A percentile compares a stretch with the other conserved stretches of the same genome.
Evolutionary conservation across 2,797 vertebrate species (phyloP).

Genomic region (Columba guinea): DNA sequence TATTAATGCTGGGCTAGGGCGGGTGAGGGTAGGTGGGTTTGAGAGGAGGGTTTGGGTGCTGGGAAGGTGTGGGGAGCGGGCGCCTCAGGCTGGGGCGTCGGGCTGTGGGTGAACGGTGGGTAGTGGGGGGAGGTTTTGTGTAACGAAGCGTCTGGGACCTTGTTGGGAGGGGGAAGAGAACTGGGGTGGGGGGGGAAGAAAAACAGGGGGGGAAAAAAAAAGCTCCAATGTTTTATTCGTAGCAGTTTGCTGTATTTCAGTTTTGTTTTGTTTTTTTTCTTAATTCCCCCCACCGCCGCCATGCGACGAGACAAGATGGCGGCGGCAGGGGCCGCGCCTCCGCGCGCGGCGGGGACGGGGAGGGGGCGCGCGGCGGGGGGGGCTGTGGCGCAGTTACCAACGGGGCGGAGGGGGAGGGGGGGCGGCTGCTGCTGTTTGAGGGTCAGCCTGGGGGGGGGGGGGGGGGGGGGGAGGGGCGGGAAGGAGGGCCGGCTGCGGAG

Average conservation of each 20-base stretch:
- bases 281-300: neutral
- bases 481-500: too few species aligned
- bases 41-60: too few species aligned
- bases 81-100: neutral
- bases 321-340: conserved; percentile 34
- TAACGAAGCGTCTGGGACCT: neutral
- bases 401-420: neutral
- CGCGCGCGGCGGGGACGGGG: neutral
- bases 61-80: accelerated
- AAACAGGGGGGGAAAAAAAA: neutral
- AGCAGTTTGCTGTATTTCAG: accelerated
- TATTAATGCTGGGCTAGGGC: neutral
- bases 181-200: neutral
- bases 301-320: conserved; percentile 67
- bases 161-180: neutral
- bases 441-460: neutral
- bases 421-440: neutral
- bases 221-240: accelerated
- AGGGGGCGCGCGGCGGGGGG: neutral
- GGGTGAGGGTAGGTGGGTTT: neutral
- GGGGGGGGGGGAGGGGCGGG: neutral
- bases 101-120: neutral
- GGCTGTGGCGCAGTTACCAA: conserved; percentile 37
- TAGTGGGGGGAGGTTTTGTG: neutral
- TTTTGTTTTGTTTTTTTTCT: neutral